Base-by-base conservation (phyloP, 2,888 invertebrate genomes). In the Deilephila porcellus region DNA sequence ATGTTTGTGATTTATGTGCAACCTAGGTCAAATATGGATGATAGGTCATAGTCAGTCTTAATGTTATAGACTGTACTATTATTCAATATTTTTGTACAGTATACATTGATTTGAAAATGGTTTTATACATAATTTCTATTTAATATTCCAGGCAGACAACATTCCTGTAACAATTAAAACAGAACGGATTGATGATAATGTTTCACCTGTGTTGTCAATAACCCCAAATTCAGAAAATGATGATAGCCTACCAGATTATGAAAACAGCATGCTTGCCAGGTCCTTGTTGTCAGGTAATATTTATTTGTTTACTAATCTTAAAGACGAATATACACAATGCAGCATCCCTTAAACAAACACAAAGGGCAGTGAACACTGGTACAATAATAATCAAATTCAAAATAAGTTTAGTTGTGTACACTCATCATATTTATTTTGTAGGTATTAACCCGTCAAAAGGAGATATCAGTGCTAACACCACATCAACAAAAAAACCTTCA, bases 231-330 rank as follows among this genome's bases (percentile, higher is more conserved):
- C 89, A 25, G 94, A 94, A 81, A 93, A 92, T 86, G 93, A 94
- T 75, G 93, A 94, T 70, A 92, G 91, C 85, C 90, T 92, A 82
- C 93, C 95, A 59, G 93, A 93, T 87, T 95, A 95, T 79, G 95
- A 95, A 82, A 95, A 95, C 81, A 95, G 95, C 75, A 95, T 95
- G 95, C 92, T 95, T 84, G 95, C 95, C 82, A 90, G 95, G 78
- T 95, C 95, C 73, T 84, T 95, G 74, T 85, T 95, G 11, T 94
- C 94, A 88, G 95, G 95, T 95, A 83, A 76, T 14, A 56, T 25
- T 17, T 53, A 52, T 20, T 70, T 19, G n/a, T n/a, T 53, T 32
- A 73, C 0, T 25, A 45, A 45, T 45, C 45, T 6, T 6, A 7
- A 19, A 34, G 32, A 6, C 14, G 14, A 11, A 45, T 45, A 45